Base-by-base conservation (phyloP, 1,140 invertebrate species). In the Drosophila parabipectinata region DNA sequence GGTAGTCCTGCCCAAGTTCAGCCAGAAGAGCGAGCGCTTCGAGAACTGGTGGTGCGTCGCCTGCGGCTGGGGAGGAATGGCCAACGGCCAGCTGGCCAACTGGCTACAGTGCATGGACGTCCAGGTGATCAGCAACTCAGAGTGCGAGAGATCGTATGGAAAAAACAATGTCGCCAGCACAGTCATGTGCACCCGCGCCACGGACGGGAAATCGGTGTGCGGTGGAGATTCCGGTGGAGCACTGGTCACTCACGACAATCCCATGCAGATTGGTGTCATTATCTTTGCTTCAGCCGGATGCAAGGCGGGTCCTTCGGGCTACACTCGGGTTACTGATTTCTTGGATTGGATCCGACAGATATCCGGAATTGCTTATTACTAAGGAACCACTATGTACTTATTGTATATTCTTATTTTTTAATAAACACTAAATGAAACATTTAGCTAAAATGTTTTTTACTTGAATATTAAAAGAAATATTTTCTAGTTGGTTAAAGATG, bases 21-120 rank as follows among this genome's bases (percentile, higher is more conserved):
- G 41, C 30, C 63, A 81, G 15, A 14, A 50, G 2, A 24, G 14
- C 0, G 50, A 66, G 28, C 53, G 30, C 2, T 84, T 77, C 41
- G 82, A 50, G 3, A 77, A 81, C 52, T 39, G 64, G 51, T 47
- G 52, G 57, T 18, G 7, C 6, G 61, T 68, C 2, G 68, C 82
- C 47, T 84, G 81, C 24, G 81, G 81, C 47, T 84, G 82, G 82
- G 82, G 82, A 7, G 45, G 41, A 41, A 59, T 57, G 10, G 21
- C 74, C 5, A 57, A 51, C 5, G 72, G 55, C 0, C 37, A 54
- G 0, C 12, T 50, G 18, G 57, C 79, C n/a, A n/a, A 56, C 1
- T 72, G 58, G 66, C 44, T 73, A 14, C 71, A 73, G 26, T 73
- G 71, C 34, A 53, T 55, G 18, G 28, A 73, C 12, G 50, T 73